A percentile compares a stretch with the other conserved stretches of the same genome.
These are phyloP conservation scores for Chironomus tepperi DNA, from an alignment of 1,140 invertebrate species.

Conservation along the genomic window DNA sequence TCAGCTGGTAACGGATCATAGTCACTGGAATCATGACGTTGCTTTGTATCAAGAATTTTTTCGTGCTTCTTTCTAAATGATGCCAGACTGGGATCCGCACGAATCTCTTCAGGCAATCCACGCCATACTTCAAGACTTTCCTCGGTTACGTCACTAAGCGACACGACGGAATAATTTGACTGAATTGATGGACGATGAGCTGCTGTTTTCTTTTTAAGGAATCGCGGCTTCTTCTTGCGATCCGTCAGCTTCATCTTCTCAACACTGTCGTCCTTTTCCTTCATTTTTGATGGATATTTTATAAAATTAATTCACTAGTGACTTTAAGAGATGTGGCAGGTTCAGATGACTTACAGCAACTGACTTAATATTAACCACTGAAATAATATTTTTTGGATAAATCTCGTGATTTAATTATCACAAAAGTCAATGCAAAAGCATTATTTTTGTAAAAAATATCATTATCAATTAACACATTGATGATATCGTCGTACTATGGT, in stretches of 20 bases:
- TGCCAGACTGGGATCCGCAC: slow-evolving; percentile 46
- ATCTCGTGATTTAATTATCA: slow-evolving; percentile 5
- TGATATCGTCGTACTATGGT: no score
- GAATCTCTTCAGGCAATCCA: slow-evolving; percentile 46
- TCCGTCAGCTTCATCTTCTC: background rate
- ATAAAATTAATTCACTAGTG: background rate
- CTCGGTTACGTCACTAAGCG: slow-evolving; percentile 43
- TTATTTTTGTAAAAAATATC: no score
- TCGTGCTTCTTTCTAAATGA: slow-evolving; percentile 46
- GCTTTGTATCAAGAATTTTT: slow-evolving; percentile 28
- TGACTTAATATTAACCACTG: background rate
- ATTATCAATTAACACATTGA: no score
- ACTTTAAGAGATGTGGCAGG: background rate
- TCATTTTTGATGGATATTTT: background rate
- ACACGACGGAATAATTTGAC: slow-evolving; percentile 37
- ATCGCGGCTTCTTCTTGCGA: background rate
- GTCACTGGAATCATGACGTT: background rate
- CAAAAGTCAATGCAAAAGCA: background rate
- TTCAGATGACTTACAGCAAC: background rate
- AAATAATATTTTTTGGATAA: background rate
- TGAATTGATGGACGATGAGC: slow-evolving; percentile 16
- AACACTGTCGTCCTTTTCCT: background rate
- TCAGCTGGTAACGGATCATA: background rate
- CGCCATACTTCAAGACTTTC: slow-evolving; percentile 46
- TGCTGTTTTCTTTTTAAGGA: background rate